Base-by-base conservation (phyloP, 2,888 invertebrate species). In the Thymelicus acteon region DNA sequence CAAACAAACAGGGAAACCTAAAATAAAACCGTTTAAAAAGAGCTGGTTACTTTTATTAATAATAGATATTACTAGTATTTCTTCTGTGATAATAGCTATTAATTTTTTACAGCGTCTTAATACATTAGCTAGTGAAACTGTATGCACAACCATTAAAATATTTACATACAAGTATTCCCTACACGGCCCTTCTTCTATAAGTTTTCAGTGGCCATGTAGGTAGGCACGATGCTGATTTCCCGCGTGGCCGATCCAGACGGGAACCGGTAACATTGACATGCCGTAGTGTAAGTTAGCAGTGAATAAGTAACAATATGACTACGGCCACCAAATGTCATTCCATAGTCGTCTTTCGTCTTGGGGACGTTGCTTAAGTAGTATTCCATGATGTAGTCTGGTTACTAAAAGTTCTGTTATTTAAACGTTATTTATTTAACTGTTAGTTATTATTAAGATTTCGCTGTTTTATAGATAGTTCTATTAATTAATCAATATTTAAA, bases 181-280 rank as follows among this genome's bases (percentile, higher is more conserved):
- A 44, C 44, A 12, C 15, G 15, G 19, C 19, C 49, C 49, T 52
- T 19, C 49, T 52, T 52, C 49, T 65, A 54, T 54, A 44, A 37
- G 39, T 44, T 57, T 12, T 24, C 64, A 52, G 54, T 54, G 44
- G 44, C 48, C 48, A 8, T 52, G 12, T 19, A 52, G 74, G 71
- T 71, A 79, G 79, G 80, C 80, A 79, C 75, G 76, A 68, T 71
- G 80, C 73, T 90, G 89, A 91, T 91, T 91, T 91, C 91, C 91
- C 91, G 76, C 19, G 89, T 77, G 91, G 68, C 78, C 87, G 79
- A 87, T 89, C 81, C 80, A 72, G 77, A 79, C 77, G 74, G 73
- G 76, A 69, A 75, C 78, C 75, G 80, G 80, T 80, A 83, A 75
- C 76, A 72, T 52, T 75, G 77, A 79, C 78, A 77, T 74, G 73